These are phyloP conservation scores for Wiebesia pumilae DNA, from an alignment of 1,140 invertebrate genomes.

Conservation along the genomic window DNA sequence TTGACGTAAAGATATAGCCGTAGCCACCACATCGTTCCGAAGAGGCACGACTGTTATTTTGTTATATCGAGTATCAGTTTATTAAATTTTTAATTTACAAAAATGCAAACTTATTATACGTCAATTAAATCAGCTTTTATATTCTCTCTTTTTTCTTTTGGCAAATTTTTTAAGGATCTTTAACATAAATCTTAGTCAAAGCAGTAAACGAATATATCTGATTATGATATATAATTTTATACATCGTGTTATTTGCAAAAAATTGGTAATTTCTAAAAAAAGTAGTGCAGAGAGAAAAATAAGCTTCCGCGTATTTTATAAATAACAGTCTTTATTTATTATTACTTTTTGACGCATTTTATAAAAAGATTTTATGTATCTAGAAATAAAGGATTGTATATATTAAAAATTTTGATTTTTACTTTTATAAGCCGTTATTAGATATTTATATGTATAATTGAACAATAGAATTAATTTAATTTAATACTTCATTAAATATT, in stretches of 20 bases:
- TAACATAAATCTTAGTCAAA: conserved; percentile 38
- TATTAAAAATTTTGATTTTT: conserved; percentile 55
- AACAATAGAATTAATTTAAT: too few relatives aligned
- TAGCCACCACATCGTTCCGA: conserved; percentile 12
- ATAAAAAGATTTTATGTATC: conserved; percentile 61
- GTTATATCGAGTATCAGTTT: neutral
- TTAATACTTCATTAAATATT: too few relatives aligned
- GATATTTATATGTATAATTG: neutral
- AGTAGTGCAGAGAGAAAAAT: conserved; percentile 34
- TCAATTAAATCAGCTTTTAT: conserved; percentile 13
- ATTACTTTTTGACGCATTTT: conserved; percentile 58
- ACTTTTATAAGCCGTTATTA: conserved; percentile 27
- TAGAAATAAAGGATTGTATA: conserved; percentile 69
- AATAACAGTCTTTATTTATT: conserved; percentile 49
- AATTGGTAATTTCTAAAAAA: conserved; percentile 27
- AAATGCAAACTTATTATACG: neutral
- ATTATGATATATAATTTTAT: conserved; percentile 44
- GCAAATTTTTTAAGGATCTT: conserved; percentile 19
- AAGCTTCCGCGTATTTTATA: conserved; percentile 17
- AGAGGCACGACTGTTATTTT: conserved; percentile 14
- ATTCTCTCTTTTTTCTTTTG: neutral
- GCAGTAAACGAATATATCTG: conserved; percentile 30
- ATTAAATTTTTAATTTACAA: conserved; percentile 6
- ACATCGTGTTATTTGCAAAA: conserved; percentile 26
- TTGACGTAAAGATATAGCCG: neutral